Percentiles rank a stretch among this genome's conserved stretches.
Conservation (phyloP, 2,888 invertebrate species). For the Lochmaea crataegi region DNA sequence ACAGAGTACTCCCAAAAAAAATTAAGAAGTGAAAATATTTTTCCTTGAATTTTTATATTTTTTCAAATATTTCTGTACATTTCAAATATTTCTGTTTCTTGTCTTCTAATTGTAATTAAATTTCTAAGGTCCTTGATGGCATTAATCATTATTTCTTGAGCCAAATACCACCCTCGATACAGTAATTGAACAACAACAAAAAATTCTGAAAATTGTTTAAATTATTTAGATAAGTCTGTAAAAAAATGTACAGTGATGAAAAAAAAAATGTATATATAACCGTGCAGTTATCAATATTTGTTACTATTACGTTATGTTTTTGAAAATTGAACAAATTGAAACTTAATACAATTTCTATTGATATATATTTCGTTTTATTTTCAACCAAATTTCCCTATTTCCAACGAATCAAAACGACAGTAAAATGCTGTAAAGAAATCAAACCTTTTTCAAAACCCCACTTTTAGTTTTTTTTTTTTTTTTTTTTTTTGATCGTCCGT, state of each 20-base stretch:
- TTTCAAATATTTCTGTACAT: too few relatives aligned
- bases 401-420: too few relatives aligned
- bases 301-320: conserved; percentile 65
- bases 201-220: background rate
- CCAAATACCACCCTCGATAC: too few relatives aligned
- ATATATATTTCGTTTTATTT: conserved; percentile 36
- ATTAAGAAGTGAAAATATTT: too few relatives aligned
- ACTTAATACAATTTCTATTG: conserved; percentile 59
- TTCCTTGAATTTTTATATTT: too few relatives aligned
- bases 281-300: conserved; percentile 61
- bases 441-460: background rate
- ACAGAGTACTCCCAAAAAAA: too few relatives aligned
- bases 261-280: conserved; percentile 55
- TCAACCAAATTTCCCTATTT: background rate
- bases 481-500: conserved; percentile 22
- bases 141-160: too few relatives aligned
- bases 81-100: too few relatives aligned
- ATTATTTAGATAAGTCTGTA: conserved; percentile 42
- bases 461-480: background rate
- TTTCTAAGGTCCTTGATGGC: too few relatives aligned
- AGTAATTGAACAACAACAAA: too few relatives aligned
- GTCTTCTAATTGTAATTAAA: too few relatives aligned
- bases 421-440: conserved; percentile 4
- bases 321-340: conserved; percentile 64
- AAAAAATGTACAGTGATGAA: conserved; percentile 57